Percentiles rank a stretch among this genome's conserved stretches.
Conservation (phyloP, 2,113 vertebrate genomes). For the Hippocampus mohnikei region DNA sequence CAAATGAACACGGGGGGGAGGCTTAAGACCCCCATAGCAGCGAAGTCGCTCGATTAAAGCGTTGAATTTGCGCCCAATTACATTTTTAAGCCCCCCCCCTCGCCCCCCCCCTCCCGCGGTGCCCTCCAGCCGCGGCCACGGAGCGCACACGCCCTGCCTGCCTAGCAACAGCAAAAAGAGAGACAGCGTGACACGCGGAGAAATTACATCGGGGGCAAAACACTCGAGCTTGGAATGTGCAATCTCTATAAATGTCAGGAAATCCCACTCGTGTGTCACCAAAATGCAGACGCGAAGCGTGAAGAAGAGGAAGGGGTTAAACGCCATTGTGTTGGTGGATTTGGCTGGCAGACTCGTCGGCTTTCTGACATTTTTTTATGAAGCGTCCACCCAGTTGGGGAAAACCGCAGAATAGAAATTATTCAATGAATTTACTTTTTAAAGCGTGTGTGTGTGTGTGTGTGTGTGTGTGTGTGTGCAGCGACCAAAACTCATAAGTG, state of each 20-base stretch:
- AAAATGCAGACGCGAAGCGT: background rate
- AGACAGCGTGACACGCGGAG: background rate
- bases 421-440: too few species aligned
- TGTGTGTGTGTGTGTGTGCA: background rate
- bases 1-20: constrained; percentile 12
- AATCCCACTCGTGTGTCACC: background rate
- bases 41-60: constrained; percentile 29
- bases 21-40: background rate
- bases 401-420: background rate
- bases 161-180: constrained; percentile 64
- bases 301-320: background rate
- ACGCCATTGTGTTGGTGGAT: background rate
- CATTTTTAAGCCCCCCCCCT: constrained; percentile 16
- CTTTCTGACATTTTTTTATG: too few species aligned
- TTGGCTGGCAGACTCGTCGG: background rate
- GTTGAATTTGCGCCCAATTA: constrained; percentile 20
- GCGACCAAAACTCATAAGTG: background rate
- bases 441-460: background rate
- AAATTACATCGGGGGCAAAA: background rate
- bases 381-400: too few species aligned
- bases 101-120: constrained; percentile 5
- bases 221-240: background rate
- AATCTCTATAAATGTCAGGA: background rate
- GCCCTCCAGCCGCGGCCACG: constrained; percentile 62
- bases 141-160: constrained; percentile 73